phyloP scores from a whole-genome alignment of 2,113 vertebrate genomes.

The Python bivittatus region DNA sequence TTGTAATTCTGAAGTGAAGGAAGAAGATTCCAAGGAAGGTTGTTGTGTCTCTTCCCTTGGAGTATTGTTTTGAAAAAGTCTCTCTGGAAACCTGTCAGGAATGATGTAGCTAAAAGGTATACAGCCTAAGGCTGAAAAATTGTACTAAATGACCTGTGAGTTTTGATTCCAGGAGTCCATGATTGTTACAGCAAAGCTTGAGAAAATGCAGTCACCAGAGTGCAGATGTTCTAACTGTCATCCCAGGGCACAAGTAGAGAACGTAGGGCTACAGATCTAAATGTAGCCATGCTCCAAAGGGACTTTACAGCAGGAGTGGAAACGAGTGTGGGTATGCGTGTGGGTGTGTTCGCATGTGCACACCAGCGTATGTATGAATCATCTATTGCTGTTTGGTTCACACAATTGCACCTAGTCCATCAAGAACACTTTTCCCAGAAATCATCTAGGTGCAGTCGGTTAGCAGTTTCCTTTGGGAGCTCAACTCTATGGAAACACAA shows the following conservation, averaged over 20 bases:
- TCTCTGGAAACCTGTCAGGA: not conserved
- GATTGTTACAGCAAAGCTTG: not conserved
- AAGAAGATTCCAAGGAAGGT: not conserved
- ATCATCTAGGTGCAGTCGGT: too few species aligned
- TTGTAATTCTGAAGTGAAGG: not conserved
- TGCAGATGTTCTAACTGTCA: not conserved
- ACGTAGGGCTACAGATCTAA: too few species aligned
- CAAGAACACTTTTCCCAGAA: too few species aligned
- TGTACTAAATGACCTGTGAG: not conserved
- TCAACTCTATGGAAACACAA: too few species aligned
- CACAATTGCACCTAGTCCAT: too few species aligned
- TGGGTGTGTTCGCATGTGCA: too few species aligned
- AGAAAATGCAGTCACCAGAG: not conserved
- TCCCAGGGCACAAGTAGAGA: not conserved
- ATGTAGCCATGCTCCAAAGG: not conserved
- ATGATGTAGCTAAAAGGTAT: constrained; percentile 16
- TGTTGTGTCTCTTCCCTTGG: not conserved
- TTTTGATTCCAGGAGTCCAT: not conserved
- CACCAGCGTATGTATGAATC: too few species aligned
- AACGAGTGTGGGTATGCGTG: too few species aligned
- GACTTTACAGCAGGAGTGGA: too few species aligned
- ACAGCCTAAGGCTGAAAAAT: not conserved
- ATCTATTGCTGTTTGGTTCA: too few species aligned
- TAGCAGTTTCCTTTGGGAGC: too few species aligned
- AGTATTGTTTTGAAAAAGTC: constrained; percentile 1